A percentile compares a stretch with the other conserved stretches of the same genome.
These are phyloP conservation scores for Drosophila sucinea DNA, from an alignment of 1,140 invertebrate species.

Conservation along the genomic window DNA sequence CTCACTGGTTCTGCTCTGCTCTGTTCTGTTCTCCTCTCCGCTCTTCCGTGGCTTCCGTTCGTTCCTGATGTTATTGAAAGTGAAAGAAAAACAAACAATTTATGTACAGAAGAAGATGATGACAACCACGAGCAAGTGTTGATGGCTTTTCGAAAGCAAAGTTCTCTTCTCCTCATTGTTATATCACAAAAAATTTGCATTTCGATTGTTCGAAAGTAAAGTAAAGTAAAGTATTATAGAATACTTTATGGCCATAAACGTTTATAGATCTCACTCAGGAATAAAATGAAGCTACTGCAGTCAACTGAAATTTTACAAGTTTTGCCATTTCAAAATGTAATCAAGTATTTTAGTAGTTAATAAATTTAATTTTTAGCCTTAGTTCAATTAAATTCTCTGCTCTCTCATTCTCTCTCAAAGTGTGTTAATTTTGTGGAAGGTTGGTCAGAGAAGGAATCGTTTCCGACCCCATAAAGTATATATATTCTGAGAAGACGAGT, in stretches of 20 bases:
- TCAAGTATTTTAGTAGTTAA: too few species aligned
- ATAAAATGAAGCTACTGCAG: too few species aligned
- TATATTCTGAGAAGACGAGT: too few species aligned
- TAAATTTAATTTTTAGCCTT: too few species aligned
- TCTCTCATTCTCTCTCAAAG: too few species aligned
- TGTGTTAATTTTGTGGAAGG: too few species aligned
- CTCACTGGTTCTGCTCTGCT: neutral
- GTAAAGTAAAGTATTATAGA: constrained; percentile 7
- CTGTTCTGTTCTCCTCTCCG: neutral
- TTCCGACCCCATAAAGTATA: too few species aligned
- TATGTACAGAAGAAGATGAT: constrained; percentile 1
- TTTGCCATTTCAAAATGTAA: too few species aligned
- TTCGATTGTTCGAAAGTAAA: neutral
- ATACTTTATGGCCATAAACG: neutral
- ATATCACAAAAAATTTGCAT: constrained; percentile 4
- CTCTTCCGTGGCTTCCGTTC: neutral
- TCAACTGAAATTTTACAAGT: too few species aligned
- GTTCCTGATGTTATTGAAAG: constrained; percentile 21
- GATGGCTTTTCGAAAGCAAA: constrained; percentile 3
- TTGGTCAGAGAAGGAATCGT: too few species aligned
- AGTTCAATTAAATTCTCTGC: too few species aligned
- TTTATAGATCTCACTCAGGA: too few species aligned
- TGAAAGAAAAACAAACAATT: constrained; percentile 18
- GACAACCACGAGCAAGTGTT: constrained; percentile 8
- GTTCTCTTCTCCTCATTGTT: constrained; percentile 1